Percentiles rank a stretch among this genome's conserved stretches.
Evolutionary conservation across 2,797 vertebrate species (phyloP).

Genomic region (Bradypodion ventrale): DNA sequence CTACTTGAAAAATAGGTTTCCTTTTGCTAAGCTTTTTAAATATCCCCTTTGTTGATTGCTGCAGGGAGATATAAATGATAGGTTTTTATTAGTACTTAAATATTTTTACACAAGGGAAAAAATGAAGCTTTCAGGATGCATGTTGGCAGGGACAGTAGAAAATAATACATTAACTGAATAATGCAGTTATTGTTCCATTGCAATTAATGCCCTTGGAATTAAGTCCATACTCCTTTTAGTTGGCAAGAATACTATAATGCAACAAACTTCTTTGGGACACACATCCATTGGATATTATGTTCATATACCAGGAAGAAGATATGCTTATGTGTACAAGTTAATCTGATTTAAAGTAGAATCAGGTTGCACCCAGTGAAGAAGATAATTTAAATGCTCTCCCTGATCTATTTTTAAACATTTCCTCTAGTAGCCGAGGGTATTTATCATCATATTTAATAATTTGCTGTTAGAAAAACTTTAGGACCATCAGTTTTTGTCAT

Average conservation of each 20-base stretch:
- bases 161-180: not conserved
- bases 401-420: not conserved
- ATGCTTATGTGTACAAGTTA: not conserved
- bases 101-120: not conserved
- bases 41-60: not conserved
- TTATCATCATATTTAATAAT: not conserved
- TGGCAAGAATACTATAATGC: slow-evolving; percentile 3
- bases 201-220: slow-evolving; percentile 18
- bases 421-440: not conserved
- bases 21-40: not conserved
- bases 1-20: not conserved
- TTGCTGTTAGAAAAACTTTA: not conserved
- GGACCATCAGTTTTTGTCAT: not conserved
- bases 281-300: slow-evolving; percentile 8
- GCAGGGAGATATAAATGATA: not conserved
- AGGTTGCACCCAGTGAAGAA: not conserved
- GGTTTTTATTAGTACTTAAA: not conserved
- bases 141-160: not conserved
- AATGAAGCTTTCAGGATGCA: not conserved
- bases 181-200: slow-evolving; percentile 12
- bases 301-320: not conserved
- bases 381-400: not conserved
- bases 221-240: not conserved
- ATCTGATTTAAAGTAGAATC: not conserved
- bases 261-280: not conserved